phyloP scores from a whole-genome alignment of 2,797 vertebrate species.

The Enteromius radiatus region DNA sequence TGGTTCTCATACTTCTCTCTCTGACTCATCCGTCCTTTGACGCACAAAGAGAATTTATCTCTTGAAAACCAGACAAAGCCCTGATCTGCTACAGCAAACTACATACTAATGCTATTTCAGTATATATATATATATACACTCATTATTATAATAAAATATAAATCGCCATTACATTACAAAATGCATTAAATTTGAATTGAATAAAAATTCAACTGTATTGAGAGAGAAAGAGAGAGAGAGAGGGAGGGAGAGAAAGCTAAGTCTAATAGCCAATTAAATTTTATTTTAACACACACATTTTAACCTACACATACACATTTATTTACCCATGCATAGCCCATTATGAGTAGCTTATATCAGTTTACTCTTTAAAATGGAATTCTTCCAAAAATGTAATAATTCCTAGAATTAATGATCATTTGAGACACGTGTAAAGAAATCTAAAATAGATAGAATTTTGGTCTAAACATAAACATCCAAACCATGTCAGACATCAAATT shows the following conservation, averaged over 20 bases:
- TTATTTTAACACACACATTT: background rate
- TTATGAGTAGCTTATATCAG: background rate
- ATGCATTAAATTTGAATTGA: background rate
- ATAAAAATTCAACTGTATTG: too few relatives aligned
- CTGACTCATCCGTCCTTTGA: conserved; percentile 79
- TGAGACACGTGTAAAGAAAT: background rate
- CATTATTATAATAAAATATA: background rate
- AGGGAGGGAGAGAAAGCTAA: too few relatives aligned
- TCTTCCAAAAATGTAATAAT: too few relatives aligned
- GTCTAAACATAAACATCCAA: background rate
- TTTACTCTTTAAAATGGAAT: background rate
- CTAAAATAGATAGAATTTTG: background rate
- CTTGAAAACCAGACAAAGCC: conserved; percentile 13
- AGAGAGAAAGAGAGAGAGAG: too few relatives aligned
- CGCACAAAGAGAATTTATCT: conserved; percentile 62
- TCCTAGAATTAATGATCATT: background rate
- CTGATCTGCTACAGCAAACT: background rate
- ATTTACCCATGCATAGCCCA: background rate
- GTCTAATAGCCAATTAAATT: background rate
- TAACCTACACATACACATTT: too few relatives aligned
- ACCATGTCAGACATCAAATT: background rate
- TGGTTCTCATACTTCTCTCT: conserved; percentile 58
- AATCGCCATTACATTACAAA: background rate
- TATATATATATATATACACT: background rate
- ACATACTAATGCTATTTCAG: background rate